Evolutionary conservation across 1,140 invertebrate species (phyloP), one percentile per base, ranked within the genome.

Genomic region (Drosophila prosaltans): DNA sequence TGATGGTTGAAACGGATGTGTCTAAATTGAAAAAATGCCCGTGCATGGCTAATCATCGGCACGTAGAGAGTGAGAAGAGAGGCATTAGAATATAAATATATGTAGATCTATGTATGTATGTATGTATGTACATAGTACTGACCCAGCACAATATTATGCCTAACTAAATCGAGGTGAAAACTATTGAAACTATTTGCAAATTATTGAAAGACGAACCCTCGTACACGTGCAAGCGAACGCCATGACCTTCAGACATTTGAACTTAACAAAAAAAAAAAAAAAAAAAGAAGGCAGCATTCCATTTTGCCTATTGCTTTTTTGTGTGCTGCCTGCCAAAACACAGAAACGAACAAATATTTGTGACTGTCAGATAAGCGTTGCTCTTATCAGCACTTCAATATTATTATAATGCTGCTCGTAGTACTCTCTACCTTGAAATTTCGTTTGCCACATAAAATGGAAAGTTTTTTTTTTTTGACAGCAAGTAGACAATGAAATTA

Each of bases 41-140:
- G 39, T 32, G 54, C 79, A 69, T 86, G 79, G 69, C 82, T 82
- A 86, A 82, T 86, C 83, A 82, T 86, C 83, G 69, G 72, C 83
- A 86, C 83, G 82, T 66, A 43, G 61, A 41, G 45, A 54, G 30
- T 32, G 60, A 16, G 61, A 51, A 59, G 32, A 55, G 16, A 57
- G 60, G 63, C 59, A 74, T 40, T 32, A n/a, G 10, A 43, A 43
- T 43, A 43, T 63, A 39, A 43, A 43, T 43, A 43, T 63, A 39
- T 36, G 32, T 36, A 36, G 6, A 36, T 36, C 32, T 36, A 36
- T 36, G 3, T 51, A 26, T 26, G 8, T 51, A 26, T 26, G 8
- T 51, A 32, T 11, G 65, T 55, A 43, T 62, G 63, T 65, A 67
- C 55, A 16, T 16, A 16, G 16, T 65, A 68, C 82, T 85, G 81